Conservation (phyloP, 2,888 invertebrate species). For the Amphipyra tragopoginis region DNA sequence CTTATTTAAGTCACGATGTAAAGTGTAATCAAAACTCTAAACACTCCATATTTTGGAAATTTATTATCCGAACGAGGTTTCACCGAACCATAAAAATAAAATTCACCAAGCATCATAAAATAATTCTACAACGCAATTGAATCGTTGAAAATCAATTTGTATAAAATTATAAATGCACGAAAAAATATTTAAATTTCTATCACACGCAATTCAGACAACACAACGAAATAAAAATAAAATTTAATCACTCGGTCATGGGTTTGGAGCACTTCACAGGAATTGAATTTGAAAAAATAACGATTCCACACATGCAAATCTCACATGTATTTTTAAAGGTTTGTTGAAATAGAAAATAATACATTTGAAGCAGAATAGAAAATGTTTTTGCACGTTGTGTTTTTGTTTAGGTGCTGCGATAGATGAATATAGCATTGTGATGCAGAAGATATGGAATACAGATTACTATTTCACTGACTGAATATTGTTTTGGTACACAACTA, state of each 20-base stretch:
- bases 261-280: conserved; percentile 47
- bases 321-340: conserved; percentile 25
- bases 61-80: neutral
- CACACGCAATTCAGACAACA: conserved; percentile 27
- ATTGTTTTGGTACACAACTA: conserved; percentile 14
- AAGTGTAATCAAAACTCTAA: conserved; percentile 11
- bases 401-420: conserved; percentile 17
- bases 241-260: conserved; percentile 33
- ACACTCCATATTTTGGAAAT: conserved; percentile 1
- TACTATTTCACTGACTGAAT: conserved; percentile 19
- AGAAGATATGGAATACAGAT: conserved; percentile 29
- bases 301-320: conserved; percentile 24
- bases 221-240: conserved; percentile 32
- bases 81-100: conserved; percentile 3
- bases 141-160: conserved; percentile 33
- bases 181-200: conserved; percentile 41
- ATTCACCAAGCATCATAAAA: conserved; percentile 31
- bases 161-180: conserved; percentile 45
- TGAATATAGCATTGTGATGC: conserved; percentile 14
- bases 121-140: conserved; percentile 40
- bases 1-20: conserved; percentile 28
- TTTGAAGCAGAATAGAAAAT: conserved; percentile 37
- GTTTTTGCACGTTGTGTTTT: conserved; percentile 32
- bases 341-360: conserved; percentile 34
- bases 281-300: conserved; percentile 30